These are phyloP conservation scores for Nycteola revayana DNA, from an alignment of 2,888 invertebrate genomes.

Conservation along the genomic window DNA sequence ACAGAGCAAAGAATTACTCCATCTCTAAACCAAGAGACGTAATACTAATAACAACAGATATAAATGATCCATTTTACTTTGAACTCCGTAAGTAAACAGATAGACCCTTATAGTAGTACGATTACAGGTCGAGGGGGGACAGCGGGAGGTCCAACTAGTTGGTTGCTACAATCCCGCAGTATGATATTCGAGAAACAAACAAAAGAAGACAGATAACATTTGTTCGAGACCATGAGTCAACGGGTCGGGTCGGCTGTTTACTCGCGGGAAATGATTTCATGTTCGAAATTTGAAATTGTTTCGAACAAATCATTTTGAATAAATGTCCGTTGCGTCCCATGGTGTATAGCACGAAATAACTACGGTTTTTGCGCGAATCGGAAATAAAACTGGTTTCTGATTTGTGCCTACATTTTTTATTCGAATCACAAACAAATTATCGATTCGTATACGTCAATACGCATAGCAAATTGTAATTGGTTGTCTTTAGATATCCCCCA, in stretches of 20 bases:
- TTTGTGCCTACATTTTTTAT: conserved; percentile 10
- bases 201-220: conserved; percentile 78
- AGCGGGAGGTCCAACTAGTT: conserved; percentile 35
- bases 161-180: conserved; percentile 44
- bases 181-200: conserved; percentile 76
- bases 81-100: conserved; percentile 33
- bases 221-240: conserved; percentile 74
- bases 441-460: conserved; percentile 5
- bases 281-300: conserved; percentile 44
- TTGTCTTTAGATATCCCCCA: too few species aligned
- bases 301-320: conserved; percentile 21
- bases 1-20: conserved; percentile 41
- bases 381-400: conserved; percentile 13
- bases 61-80: conserved; percentile 42
- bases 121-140: conserved; percentile 13
- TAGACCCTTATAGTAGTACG: conserved; percentile 14
- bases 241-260: conserved; percentile 53
- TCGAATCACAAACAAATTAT: background rate
- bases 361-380: conserved; percentile 2
- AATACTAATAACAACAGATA: conserved; percentile 49
- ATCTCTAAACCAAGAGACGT: conserved; percentile 45
- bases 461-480: background rate
- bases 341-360: conserved; percentile 7
- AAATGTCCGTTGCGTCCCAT: conserved; percentile 14
- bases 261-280: conserved; percentile 39